Percentiles rank a stretch among this genome's conserved stretches.
phyloP scores from a whole-genome alignment of 2,113 vertebrate genomes.

The Thamnaconus septentrionalis region DNA sequence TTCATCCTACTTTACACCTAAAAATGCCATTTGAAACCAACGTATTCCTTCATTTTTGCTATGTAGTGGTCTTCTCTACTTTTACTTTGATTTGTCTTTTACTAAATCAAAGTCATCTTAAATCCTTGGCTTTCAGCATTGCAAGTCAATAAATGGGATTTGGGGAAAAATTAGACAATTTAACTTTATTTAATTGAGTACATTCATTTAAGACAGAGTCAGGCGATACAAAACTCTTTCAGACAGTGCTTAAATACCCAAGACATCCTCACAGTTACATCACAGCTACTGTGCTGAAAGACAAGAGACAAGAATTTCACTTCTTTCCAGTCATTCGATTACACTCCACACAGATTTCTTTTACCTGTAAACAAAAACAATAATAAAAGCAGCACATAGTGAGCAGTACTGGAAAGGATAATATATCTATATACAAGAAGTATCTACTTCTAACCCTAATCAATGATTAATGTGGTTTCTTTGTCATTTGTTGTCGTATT shows the following conservation, averaged over 20 bases:
- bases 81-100: too few relatives aligned
- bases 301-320: neutral
- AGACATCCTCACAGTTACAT: conserved; percentile 23
- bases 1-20: too few relatives aligned
- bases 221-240: conserved; percentile 34
- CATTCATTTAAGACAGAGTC: conserved; percentile 26
- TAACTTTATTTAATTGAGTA: conserved; percentile 37
- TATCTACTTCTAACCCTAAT: neutral
- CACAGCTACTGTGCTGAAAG: neutral
- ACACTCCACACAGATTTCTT: neutral
- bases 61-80: too few relatives aligned
- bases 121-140: too few relatives aligned
- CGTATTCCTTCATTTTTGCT: too few relatives aligned
- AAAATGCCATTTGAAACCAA: too few relatives aligned
- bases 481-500: neutral
- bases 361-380: conserved; percentile 8
- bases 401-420: conserved; percentile 14
- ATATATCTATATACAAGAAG: conserved; percentile 37
- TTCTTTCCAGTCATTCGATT: conserved; percentile 1
- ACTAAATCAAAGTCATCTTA: too few relatives aligned
- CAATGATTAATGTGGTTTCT: conserved; percentile 3
- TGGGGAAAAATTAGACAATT: neutral
- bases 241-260: conserved; percentile 23
- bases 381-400: conserved; percentile 20
- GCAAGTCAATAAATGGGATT: too few relatives aligned